Percentiles rank a stretch among this genome's conserved stretches.
These are phyloP conservation scores for honey bee (Apis mellifera) DNA, from an alignment of 1,140 invertebrate genomes.

Conservation along the genomic window DNA sequence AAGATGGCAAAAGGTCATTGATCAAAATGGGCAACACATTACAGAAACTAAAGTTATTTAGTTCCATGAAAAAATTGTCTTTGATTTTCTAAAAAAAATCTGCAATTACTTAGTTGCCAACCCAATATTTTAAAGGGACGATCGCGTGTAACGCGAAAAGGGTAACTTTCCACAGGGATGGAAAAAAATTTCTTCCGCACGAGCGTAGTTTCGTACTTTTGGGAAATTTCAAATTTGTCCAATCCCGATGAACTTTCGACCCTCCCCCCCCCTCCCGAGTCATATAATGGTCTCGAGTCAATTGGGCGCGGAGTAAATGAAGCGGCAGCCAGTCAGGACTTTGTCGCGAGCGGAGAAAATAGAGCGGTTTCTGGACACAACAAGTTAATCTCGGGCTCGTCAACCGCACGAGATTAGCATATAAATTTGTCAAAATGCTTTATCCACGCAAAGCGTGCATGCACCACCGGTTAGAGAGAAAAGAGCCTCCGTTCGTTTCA, in stretches of 20 bases:
- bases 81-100: too few species aligned
- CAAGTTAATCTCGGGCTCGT: conserved; percentile 62
- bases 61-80: too few species aligned
- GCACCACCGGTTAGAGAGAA: too few species aligned
- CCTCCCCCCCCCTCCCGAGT: not conserved
- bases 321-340: conserved; percentile 45
- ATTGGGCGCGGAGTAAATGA: conserved; percentile 41
- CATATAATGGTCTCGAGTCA: conserved; percentile 42
- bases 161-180: not conserved
- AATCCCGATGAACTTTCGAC: conserved; percentile 38
- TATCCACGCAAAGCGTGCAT: not conserved
- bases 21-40: too few species aligned
- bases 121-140: too few species aligned
- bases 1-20: too few species aligned
- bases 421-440: conserved; percentile 65
- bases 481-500: conserved; percentile 28
- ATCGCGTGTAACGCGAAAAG: not conserved
- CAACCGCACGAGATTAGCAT: conserved; percentile 62
- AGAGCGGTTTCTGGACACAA: conserved; percentile 30
- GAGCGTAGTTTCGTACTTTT: not conserved
- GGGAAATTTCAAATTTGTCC: conserved; percentile 45
- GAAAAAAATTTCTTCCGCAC: conserved; percentile 16
- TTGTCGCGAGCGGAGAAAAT: conserved; percentile 33
- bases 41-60: too few species aligned
- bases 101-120: too few species aligned